These are phyloP conservation scores for Acronicta leporina DNA, from an alignment of 2,888 invertebrate genomes.

Conservation along the genomic window DNA sequence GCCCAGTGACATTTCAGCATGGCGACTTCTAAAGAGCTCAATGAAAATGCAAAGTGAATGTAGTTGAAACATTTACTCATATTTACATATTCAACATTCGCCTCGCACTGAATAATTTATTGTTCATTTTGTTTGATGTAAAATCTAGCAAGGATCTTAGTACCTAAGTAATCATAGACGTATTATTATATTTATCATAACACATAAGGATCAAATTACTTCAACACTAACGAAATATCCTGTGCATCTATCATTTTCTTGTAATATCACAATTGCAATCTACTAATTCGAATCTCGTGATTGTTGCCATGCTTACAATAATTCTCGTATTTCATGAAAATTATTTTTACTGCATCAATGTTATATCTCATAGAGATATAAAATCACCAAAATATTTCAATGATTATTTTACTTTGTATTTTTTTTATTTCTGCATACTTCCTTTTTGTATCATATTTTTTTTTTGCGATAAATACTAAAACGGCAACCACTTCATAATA, in stretches of 20 bases:
- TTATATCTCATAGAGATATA: too few relatives aligned
- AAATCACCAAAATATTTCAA: too few relatives aligned
- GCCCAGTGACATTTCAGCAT: slow-evolving; percentile 24
- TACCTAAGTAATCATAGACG: background rate
- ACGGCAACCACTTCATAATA: slow-evolving; percentile 60
- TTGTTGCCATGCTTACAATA: too few relatives aligned
- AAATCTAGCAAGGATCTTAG: slow-evolving; percentile 9
- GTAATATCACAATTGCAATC: too few relatives aligned
- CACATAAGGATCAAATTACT: too few relatives aligned
- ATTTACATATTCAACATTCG: slow-evolving; percentile 66
- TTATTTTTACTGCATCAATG: too few relatives aligned
- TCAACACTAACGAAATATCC: too few relatives aligned
- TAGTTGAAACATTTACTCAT: slow-evolving; percentile 67
- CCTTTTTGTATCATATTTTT: slow-evolving; percentile 15
- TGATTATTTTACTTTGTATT: too few relatives aligned
- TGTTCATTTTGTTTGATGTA: slow-evolving; percentile 43
- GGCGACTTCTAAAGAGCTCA: slow-evolving; percentile 58
- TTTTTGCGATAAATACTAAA: slow-evolving; percentile 30
- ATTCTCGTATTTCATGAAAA: too few relatives aligned
- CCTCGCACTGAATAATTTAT: slow-evolving; percentile 54
- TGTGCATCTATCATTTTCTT: too few relatives aligned
- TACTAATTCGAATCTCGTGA: too few relatives aligned
- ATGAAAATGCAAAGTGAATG: slow-evolving; percentile 71
- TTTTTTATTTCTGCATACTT: background rate
- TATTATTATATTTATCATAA: too few relatives aligned